Percentiles rank a stretch among this genome's conserved stretches.
These are phyloP conservation scores for Brachypteracias leptosomus DNA, from an alignment of 2,113 vertebrate species.

Conservation along the genomic window DNA sequence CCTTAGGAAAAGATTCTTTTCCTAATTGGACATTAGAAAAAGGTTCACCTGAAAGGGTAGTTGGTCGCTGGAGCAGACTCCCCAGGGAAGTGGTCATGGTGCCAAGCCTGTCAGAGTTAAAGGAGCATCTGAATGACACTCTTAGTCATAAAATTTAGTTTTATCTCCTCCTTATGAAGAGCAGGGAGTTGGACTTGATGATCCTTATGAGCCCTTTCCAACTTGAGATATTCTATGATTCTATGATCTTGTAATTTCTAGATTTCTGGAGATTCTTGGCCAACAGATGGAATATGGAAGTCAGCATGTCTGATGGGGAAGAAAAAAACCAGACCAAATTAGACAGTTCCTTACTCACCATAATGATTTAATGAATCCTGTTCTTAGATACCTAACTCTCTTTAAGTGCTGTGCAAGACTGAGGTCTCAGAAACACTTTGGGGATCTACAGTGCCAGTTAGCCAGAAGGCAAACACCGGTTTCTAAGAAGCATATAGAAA, in stretches of 20 bases:
- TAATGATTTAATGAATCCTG: background rate
- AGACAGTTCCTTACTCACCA: background rate
- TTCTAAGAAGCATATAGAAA: background rate
- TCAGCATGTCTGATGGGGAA: background rate
- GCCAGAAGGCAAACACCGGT: background rate
- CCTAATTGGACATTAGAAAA: background rate
- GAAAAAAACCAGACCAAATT: background rate
- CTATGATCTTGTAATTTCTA: background rate
- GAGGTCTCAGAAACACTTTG: background rate
- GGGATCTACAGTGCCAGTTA: background rate
- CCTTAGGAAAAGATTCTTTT: background rate
- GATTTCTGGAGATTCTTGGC: background rate
- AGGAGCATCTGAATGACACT: accelerated
- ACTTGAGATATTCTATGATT: background rate
- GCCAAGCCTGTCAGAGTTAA: background rate
- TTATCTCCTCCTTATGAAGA: background rate
- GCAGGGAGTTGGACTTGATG: background rate
- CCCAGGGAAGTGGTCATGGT: background rate
- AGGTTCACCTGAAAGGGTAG: background rate
- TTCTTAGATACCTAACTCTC: background rate
- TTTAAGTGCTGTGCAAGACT: background rate
- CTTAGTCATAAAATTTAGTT: background rate
- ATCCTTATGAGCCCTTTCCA: background rate
- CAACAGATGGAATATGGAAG: background rate
- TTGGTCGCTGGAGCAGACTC: background rate